phyloP scores from a whole-genome alignment of 2,797 vertebrate genomes.

The Natrix natrix region DNA sequence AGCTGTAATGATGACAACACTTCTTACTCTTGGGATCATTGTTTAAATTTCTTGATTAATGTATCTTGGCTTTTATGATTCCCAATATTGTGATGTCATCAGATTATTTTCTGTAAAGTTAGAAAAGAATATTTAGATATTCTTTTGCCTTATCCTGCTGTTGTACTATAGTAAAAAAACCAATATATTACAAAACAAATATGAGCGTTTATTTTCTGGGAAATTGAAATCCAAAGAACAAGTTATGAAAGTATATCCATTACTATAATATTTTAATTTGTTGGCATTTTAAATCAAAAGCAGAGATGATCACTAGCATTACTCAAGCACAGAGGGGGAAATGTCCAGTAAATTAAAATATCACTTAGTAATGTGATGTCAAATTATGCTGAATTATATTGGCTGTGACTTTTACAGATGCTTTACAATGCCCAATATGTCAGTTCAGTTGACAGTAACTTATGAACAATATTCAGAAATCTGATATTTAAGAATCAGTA shows the following conservation, averaged over 20 bases:
- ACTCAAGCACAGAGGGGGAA: no score
- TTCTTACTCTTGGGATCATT: not conserved
- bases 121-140: not conserved
- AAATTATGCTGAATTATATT: not conserved
- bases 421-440: not conserved
- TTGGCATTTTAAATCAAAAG: not conserved
- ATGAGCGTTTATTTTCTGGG: slow-evolving; percentile 6
- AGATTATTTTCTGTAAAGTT: slow-evolving; percentile 14
- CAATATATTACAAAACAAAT: slow-evolving; percentile 18
- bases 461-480: not conserved
- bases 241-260: not conserved
- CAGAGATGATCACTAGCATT: not conserved
- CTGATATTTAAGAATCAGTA: not conserved
- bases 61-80: not conserved
- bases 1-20: not conserved
- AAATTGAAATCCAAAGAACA: slow-evolving; percentile 21
- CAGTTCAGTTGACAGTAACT: not conserved
- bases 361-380: not conserved
- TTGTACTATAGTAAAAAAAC: slow-evolving; percentile 2
- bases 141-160: not conserved
- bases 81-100: not conserved
- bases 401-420: not conserved
- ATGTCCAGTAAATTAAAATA: not conserved
- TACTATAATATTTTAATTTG: not conserved
- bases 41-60: not conserved